These are phyloP conservation scores for Dolichotis patagonum DNA, from an alignment of 2,113 vertebrate genomes.

Conservation along the genomic window DNA sequence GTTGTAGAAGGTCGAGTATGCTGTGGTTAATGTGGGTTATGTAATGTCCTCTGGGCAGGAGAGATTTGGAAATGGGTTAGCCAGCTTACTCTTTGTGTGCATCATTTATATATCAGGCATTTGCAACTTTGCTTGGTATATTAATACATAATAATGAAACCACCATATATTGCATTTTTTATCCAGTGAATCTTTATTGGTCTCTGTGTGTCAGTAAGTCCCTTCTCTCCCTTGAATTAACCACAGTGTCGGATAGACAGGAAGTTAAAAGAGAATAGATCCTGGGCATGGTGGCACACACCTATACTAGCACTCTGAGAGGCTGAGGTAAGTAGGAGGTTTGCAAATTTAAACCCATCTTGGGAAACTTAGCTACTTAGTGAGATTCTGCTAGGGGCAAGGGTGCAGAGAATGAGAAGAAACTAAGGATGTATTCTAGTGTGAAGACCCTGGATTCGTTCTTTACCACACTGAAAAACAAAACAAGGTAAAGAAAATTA, in stretches of 20 bases:
- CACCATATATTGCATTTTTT: background rate
- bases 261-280: background rate
- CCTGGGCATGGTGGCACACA: background rate
- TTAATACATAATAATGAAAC: background rate
- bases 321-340: background rate
- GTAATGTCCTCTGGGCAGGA: background rate
- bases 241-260: background rate
- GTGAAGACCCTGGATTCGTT: background rate
- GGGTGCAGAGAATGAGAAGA: background rate
- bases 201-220: background rate
- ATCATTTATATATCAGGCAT: background rate
- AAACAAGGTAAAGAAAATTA: background rate
- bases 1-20: fast-evolving
- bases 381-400: background rate
- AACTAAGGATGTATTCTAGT: background rate
- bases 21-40: background rate
- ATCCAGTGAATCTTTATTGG: background rate
- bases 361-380: background rate
- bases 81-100: background rate
- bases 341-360: background rate
- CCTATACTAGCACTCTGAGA: background rate
- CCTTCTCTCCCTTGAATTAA: background rate
- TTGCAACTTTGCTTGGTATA: background rate
- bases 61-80: background rate
- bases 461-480: background rate